Evolutionary conservation across 2,113 vertebrate genomes (phyloP), one percentile per base, ranked within the genome.

Genomic region (Rattus rattus): DNA sequence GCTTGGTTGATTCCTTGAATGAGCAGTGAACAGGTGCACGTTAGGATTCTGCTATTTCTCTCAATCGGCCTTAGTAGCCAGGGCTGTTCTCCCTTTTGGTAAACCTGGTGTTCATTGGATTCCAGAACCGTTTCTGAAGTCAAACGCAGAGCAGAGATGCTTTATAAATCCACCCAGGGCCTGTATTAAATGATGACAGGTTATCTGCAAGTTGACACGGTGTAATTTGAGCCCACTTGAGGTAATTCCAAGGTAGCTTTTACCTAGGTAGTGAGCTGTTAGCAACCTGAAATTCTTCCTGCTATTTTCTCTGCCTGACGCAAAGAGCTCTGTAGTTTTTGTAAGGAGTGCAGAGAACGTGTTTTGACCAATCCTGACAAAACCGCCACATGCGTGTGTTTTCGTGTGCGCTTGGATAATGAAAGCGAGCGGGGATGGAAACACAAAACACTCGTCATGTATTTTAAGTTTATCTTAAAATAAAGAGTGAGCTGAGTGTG

Each of bases 201-300:
- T 28, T 91, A 77, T 79, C 83, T 95, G 87, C 95, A 96, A 87
- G 76, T 83, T 85, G 81, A 85, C 67, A 73, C 26, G 63, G 36
- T 91, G 63, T 93, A 93, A 59, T 87, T 56, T 61, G 85, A 96
- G n/a, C 52, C 83, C 70, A 91, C 59, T 30, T 26, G 81, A 94
- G 67, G 36, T 90, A 70, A 91, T 89, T 84, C 76, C 69, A 19
- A 91, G 43, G 56, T 96, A 89, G 54, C 33, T 73, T 56, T 63
- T 17, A 52, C 39, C 72, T 72, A 90, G 75, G 76, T 72, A 70
- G 90, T 76, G 67, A 92, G 56, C 79, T 43, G 16, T 43, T 91
- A 30, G 81, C 67, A 43, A 92, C 7, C 59, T 96, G 89, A 63
- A 92, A 93, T 94, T 94, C 94, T 94, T 80, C 54, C 43, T 61